These are phyloP conservation scores for Venustoraphidia nigricollis DNA, from an alignment of 2,888 invertebrate genomes.

Conservation along the genomic window DNA sequence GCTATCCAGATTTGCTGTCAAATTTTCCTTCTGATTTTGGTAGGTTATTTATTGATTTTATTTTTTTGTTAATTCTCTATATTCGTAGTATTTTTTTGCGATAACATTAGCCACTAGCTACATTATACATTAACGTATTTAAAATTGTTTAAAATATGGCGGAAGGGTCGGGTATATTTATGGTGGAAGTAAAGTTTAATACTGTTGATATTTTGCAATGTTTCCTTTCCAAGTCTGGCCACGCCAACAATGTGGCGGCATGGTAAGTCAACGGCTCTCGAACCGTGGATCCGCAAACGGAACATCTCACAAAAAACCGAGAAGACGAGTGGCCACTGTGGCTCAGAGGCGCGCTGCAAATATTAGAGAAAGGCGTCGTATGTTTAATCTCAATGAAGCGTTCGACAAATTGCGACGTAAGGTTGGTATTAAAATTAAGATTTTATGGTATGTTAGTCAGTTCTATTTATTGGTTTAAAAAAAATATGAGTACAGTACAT, in stretches of 20 bases:
- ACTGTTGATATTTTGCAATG: no score
- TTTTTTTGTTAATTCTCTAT: constrained; percentile 1
- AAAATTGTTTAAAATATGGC: no score
- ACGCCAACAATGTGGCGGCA: constrained; percentile 34
- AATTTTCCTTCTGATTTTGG: constrained; percentile 52
- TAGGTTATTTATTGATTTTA: constrained; percentile 16
- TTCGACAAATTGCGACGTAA: constrained; percentile 85
- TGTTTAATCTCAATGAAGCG: constrained; percentile 93
- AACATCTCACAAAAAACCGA: constrained; percentile 54
- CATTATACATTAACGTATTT: no score
- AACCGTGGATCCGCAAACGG: constrained; percentile 7
- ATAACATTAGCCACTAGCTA: background rate
- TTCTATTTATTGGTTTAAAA: no score
- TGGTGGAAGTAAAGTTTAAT: constrained; percentile 9
- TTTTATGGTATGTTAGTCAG: no score
- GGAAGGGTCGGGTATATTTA: background rate
- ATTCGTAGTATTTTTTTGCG: background rate
- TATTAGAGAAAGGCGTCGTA: constrained; percentile 79
- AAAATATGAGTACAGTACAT: no score
- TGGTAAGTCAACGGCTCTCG: constrained; percentile 20
- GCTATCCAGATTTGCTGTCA: constrained; percentile 55
- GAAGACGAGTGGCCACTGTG: constrained; percentile 77
- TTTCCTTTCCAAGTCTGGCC: constrained; percentile 30
- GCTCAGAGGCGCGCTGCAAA: constrained; percentile 86
- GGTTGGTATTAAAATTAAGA: constrained; percentile 26